Evolutionary conservation across 2,888 invertebrate species (phyloP), one percentile per base, ranked within the genome.

Genomic region (Caenorhabditis sp.): DNA sequence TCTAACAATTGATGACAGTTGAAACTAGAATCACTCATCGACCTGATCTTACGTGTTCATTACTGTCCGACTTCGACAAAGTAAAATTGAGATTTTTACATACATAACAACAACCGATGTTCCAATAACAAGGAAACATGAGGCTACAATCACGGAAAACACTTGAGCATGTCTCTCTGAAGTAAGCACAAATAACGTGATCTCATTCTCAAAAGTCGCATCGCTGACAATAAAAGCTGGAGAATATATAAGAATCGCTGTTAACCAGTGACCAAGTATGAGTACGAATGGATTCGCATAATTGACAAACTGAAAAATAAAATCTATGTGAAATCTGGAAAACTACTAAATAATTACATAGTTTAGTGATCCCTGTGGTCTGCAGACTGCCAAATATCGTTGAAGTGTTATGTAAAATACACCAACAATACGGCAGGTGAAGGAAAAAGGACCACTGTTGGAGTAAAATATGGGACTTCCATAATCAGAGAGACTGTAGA

Each of bases 151-250:
- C 36, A 70, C 43, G n/a, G 69, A 70, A 26, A 59, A 63, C 5
- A 49, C 57, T 43, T 64, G 63, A 25, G 61, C n/a, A 36, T 50
- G 57, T 17, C 57, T 23, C 43, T 21, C 8, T 36, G 63, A 63
- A 3, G 64, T 64, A 2, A 70, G 52, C n/a, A 60, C 64, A 7
- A 64, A 53, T 3, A 70, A 23, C 0, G 69, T 70, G 14, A 38
- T 57, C 56, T 70, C 69, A 20, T 70, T 64, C 38, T 70, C 69
- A 21, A 70, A 70, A n/a, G 50, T 38, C 8, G 64, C 58, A 10
- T 70, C 69, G 7, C 64, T 60, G 38, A 64, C 25, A 21, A 70
- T 49, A 26, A 70, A 60, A 1, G 69, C 69, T 20, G 69, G 69
- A 5, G 64, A 56, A n/a, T 70, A 64, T 57, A 70, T 70, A 8